Conservation (phyloP, 2,113 vertebrate genomes). For the Nanorana parkeri region DNA sequence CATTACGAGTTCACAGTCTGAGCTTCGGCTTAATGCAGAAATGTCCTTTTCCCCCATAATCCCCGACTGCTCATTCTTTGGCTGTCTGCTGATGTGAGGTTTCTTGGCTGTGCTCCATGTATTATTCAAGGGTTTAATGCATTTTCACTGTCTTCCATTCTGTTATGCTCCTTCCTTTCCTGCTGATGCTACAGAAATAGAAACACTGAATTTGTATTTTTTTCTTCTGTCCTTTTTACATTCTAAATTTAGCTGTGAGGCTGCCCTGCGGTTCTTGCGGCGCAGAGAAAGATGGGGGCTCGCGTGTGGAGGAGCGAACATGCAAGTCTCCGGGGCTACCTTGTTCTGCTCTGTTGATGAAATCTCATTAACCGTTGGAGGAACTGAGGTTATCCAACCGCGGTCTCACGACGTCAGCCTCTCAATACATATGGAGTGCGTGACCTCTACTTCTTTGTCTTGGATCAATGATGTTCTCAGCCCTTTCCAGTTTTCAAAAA, state of each 20-base stretch:
- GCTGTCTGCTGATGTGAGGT: slow-evolving; percentile 26
- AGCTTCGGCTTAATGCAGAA: slow-evolving; percentile 24
- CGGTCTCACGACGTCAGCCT: background rate
- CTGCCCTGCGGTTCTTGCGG: background rate
- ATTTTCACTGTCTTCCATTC: background rate
- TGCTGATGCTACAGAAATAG: slow-evolving; percentile 40
- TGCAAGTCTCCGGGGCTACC: slow-evolving; percentile 22
- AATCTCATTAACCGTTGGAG: background rate
- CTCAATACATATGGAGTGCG: background rate
- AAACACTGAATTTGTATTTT: slow-evolving; percentile 48
- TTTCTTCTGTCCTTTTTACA: slow-evolving; percentile 26
- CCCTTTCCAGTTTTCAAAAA: background rate
- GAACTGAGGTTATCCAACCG: background rate
- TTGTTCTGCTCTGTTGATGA: slow-evolving; percentile 11
- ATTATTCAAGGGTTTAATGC: slow-evolving; percentile 12
- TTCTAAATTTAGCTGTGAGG: slow-evolving; percentile 41
- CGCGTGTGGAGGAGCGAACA: background rate
- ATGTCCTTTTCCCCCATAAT: slow-evolving; percentile 18
- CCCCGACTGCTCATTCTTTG: slow-evolving; percentile 21
- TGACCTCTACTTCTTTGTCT: background rate
- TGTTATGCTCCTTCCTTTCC: background rate
- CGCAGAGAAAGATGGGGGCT: background rate
- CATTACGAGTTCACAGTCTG: background rate
- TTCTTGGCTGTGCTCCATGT: slow-evolving; percentile 19
- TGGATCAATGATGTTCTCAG: background rate